Conservation (phyloP, 2,888 invertebrate genomes). For the Melinaea menophilus region DNA sequence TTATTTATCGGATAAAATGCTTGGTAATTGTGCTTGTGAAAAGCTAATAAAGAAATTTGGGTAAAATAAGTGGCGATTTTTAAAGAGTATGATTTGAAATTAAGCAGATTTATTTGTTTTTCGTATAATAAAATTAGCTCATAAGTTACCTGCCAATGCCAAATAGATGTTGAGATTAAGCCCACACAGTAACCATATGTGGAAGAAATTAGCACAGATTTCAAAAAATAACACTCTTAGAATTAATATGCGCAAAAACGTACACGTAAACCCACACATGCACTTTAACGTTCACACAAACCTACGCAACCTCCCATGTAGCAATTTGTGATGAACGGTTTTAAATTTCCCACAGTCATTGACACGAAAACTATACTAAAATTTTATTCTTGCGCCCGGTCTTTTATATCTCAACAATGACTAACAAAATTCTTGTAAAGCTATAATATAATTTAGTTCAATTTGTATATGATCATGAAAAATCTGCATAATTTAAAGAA, state of each 20-base stretch:
- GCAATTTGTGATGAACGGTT: constrained; percentile 9
- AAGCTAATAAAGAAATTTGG: too few species aligned
- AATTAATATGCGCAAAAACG: constrained; percentile 18
- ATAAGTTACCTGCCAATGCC: constrained; percentile 3
- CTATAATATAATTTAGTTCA: too few species aligned
- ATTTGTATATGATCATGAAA: too few species aligned
- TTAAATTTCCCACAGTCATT: constrained; percentile 20
- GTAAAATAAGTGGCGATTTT: too few species aligned
- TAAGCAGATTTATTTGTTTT: too few species aligned
- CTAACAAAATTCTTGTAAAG: too few species aligned
- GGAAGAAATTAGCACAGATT: constrained; percentile 19
- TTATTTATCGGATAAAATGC: constrained; percentile 7
- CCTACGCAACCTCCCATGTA: constrained; percentile 18
- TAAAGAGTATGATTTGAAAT: too few species aligned
- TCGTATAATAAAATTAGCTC: not conserved
- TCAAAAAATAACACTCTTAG: constrained; percentile 18
- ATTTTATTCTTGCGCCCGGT: too few species aligned
- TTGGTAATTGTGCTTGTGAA: not conserved
- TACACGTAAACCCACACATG: constrained; percentile 15
- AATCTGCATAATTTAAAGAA: too few species aligned
- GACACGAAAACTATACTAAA: constrained; percentile 15
- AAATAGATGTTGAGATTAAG: not conserved
- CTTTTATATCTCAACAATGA: too few species aligned
- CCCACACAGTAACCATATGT: constrained; percentile 17
- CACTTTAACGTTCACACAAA: constrained; percentile 1